Conservation (phyloP, 2,888 invertebrate genomes). For the Clunio marinus region DNA sequence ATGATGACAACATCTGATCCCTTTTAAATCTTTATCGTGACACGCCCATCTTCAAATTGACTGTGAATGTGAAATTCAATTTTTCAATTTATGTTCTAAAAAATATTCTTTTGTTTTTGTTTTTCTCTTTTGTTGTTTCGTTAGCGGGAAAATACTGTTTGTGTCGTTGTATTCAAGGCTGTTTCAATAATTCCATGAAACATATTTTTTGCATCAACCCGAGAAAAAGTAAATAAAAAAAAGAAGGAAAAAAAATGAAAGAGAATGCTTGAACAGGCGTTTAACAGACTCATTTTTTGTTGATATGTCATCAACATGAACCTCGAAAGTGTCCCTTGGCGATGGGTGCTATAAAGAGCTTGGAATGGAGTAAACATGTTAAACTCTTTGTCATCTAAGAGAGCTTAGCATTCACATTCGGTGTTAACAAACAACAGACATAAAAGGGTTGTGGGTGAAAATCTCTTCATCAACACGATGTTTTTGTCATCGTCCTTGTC, state of each 20-base stretch:
- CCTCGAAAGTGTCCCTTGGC: background rate
- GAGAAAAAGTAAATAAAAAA: too few species aligned
- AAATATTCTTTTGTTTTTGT: background rate
- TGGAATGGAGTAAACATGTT: conserved; percentile 2
- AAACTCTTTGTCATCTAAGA: conserved; percentile 15
- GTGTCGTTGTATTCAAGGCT: too few species aligned
- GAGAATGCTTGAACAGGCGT: background rate
- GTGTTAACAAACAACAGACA: background rate
- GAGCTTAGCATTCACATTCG: background rate
- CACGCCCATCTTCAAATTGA: background rate
- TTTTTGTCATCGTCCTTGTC: background rate
- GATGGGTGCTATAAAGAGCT: background rate
- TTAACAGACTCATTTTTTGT: background rate
- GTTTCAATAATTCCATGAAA: too few species aligned
- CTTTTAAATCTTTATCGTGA: too few species aligned
- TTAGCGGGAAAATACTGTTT: too few species aligned
- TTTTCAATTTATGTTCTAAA: background rate
- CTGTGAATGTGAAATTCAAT: background rate
- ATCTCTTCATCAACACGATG: background rate
- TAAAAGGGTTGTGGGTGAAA: too few species aligned
- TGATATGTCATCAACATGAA: background rate
- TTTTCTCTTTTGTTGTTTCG: too few species aligned
- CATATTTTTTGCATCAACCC: too few species aligned
- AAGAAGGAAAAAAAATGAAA: background rate
- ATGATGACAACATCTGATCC: too few species aligned